Evolutionary conservation across 2,888 invertebrate genomes (phyloP).

Genomic region (Phoenoteleia sp.): DNA sequence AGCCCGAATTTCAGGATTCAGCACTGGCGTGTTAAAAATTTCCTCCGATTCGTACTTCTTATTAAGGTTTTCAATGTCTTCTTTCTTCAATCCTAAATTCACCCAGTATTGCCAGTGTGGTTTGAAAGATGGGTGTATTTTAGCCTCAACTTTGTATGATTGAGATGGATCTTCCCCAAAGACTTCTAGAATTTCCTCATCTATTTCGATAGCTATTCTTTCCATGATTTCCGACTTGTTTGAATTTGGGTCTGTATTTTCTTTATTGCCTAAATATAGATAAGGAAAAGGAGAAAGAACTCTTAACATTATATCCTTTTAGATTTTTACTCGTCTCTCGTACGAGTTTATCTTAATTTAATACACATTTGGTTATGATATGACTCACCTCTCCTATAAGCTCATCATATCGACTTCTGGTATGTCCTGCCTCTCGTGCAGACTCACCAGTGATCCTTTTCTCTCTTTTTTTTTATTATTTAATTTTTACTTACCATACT

Average conservation of each 20-base stretch:
- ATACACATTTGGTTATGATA: conserved; percentile 31
- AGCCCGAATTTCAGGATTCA: conserved; percentile 28
- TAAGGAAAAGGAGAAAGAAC: too few species aligned
- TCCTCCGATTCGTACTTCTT: conserved; percentile 38
- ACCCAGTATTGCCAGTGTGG: conserved; percentile 37
- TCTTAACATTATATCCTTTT: too few species aligned
- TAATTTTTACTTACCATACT: too few species aligned
- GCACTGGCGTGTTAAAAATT: not conserved
- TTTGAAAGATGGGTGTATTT: conserved; percentile 45
- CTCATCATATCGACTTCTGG: conserved; percentile 24
- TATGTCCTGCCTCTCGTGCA: not conserved
- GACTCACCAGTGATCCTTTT: not conserved
- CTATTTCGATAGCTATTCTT: not conserved
- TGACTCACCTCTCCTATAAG: conserved; percentile 22
- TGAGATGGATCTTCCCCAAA: conserved; percentile 31
- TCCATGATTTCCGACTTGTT: too few species aligned
- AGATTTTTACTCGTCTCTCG: too few species aligned
- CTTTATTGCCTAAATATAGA: too few species aligned
- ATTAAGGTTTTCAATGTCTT: not conserved
- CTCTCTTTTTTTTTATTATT: too few species aligned
- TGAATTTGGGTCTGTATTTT: too few species aligned
- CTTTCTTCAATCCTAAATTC: conserved; percentile 2
- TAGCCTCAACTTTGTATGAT: not conserved
- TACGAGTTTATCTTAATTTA: too few species aligned
- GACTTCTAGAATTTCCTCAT: conserved; percentile 30